phyloP scores from a whole-genome alignment of 2,888 invertebrate genomes.

The Pachymerium ferrugineum region DNA sequence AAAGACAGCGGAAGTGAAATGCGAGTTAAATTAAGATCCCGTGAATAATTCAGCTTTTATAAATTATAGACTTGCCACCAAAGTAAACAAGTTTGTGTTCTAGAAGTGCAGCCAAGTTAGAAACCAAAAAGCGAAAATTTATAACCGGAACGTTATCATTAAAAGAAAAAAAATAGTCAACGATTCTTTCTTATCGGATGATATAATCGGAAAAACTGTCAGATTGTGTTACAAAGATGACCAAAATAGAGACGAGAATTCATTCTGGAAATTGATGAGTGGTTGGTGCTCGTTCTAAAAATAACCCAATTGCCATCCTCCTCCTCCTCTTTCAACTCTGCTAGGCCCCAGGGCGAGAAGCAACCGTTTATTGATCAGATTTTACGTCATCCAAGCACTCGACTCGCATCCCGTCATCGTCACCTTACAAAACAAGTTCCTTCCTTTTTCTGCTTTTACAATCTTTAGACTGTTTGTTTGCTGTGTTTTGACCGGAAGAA shows the following conservation, averaged over 20 bases:
- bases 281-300: not conserved
- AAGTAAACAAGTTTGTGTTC: not conserved
- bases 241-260: not conserved
- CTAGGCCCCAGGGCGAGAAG: not conserved
- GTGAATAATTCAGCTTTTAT: not conserved
- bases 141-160: not conserved
- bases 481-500: not conserved
- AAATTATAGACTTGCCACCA: not conserved
- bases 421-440: not conserved
- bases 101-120: not conserved
- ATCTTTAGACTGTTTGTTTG: not conserved
- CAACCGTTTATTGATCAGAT: not conserved
- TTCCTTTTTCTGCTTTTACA: not conserved
- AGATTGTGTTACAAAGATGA: not conserved
- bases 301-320: not conserved
- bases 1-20: not conserved
- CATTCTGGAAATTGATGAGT: constrained; percentile 1
- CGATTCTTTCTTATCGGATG: not conserved
- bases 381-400: not conserved
- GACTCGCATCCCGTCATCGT: no score
- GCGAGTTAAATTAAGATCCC: not conserved
- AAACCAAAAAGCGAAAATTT: not conserved
- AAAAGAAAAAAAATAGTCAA: not conserved
- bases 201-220: not conserved
- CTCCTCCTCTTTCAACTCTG: not conserved